Conservation (phyloP, 2,113 vertebrate genomes). For the Sapajus apella region DNA sequence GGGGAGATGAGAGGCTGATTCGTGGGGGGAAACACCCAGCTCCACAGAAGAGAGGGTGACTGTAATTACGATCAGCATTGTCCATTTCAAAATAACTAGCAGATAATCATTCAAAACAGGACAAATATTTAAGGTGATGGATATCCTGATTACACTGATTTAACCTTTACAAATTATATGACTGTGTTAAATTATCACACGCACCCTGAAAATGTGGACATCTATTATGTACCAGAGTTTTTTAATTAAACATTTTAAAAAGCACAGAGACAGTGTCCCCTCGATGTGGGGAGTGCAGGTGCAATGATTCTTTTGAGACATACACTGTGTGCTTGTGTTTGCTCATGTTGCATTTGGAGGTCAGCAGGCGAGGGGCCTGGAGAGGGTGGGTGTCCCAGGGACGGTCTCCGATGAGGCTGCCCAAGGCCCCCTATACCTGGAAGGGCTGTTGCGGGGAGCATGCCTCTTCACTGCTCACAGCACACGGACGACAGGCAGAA, state of each 20-base stretch:
- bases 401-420: accelerated
- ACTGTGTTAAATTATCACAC: background rate
- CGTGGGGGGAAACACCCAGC: background rate
- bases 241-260: background rate
- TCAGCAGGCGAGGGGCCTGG: accelerated
- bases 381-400: accelerated
- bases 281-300: accelerated
- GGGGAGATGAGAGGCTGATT: background rate
- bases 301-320: accelerated
- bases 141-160: background rate
- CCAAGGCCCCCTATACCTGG: accelerated
- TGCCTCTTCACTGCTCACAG: background rate
- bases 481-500: accelerated
- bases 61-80: background rate
- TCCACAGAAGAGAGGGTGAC: background rate
- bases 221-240: background rate
- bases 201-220: background rate
- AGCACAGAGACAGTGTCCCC: accelerated
- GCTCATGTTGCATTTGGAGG: background rate
- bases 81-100: background rate
- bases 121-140: background rate
- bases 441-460: accelerated
- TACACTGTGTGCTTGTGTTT: accelerated
- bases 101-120: background rate
- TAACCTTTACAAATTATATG: background rate